Percentiles rank a stretch among this genome's conserved stretches.
Conservation (phyloP, 1,140 invertebrate species). For the Telenomus remus region DNA sequence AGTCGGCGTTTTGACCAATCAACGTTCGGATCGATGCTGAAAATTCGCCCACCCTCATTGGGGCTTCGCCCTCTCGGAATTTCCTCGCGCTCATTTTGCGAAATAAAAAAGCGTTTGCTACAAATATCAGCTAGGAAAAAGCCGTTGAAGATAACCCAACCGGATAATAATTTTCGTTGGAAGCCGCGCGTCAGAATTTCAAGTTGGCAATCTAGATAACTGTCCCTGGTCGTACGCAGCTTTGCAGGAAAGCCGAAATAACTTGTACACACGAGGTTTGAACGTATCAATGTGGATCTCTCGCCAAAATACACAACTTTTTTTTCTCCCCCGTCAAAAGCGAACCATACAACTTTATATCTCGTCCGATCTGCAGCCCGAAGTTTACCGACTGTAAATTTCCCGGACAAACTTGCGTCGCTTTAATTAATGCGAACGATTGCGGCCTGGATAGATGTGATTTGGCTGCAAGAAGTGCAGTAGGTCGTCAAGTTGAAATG, state of each 20-base stretch:
- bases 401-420: background rate
- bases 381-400: slow-evolving; percentile 20
- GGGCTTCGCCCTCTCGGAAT: too few species aligned
- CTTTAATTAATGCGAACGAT: slow-evolving; percentile 24
- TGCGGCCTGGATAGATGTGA: slow-evolving; percentile 8
- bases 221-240: slow-evolving; percentile 6
- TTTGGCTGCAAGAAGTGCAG: slow-evolving; percentile 2
- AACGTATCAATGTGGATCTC: slow-evolving; percentile 1
- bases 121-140: too few species aligned
- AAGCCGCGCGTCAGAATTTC: slow-evolving; percentile 3
- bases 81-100: too few species aligned
- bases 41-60: too few species aligned
- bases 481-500: slow-evolving; percentile 2
- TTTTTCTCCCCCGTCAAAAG: slow-evolving; percentile 5
- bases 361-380: slow-evolving; percentile 24
- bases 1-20: too few species aligned
- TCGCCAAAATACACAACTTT: slow-evolving; percentile 25
- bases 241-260: slow-evolving; percentile 15
- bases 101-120: too few species aligned
- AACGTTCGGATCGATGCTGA: too few species aligned
- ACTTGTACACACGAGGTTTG: slow-evolving; percentile 24
- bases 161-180: slow-evolving; percentile 16
- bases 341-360: slow-evolving; percentile 21
- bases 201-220: slow-evolving; percentile 40
- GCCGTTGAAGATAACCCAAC: slow-evolving; percentile 18